Evolutionary conservation across 2,113 vertebrate genomes (phyloP), one percentile per base, ranked within the genome.

Genomic region (Maccullochella peelii): DNA sequence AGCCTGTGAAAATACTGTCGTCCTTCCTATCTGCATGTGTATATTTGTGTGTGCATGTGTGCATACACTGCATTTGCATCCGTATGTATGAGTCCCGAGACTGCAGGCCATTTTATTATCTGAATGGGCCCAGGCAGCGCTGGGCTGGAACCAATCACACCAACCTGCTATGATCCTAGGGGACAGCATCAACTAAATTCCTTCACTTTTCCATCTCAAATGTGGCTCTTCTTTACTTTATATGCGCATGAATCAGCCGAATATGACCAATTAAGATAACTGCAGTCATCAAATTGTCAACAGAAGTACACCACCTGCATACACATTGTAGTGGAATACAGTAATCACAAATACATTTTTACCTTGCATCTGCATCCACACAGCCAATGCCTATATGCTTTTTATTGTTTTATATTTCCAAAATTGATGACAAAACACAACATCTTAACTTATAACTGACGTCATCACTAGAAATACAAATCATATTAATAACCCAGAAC

Each of bases 41-140:
- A 61, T 83, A 57, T 84, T 73, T 87, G 77, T 63, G 79, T 72
- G 87, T 86, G 82, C 66, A 54, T 82, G 67, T 88, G 85, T 66
- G 84, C 68, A 72, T 79, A 36, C 33, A 42, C 77, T 20, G 71
- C 69, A 87, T 92, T 90, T 93, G 91, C 90, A 90, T 92, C 79
- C 89, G 82, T 93, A 68, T 91, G 84, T 88, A 55, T 73, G 89
- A 91, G 90, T 83, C 81, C 79, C 14, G 11, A 85, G 83, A 91
- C 86, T 90, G 87, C 76, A 54, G 92, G 84, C 80, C 85, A 88
- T 94, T 95, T 93, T 94, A 95, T 95, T 95, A 95, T 94, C 93
- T 94, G 89, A 95, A 95, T 94, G 93, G 87, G 84, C 79, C 83
- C 91, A 93, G 94, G 87, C 88, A 79, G 94, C 88, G 58, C 88